Evolutionary conservation across 2,113 vertebrate species (phyloP).

Genomic region (Phalacrocorax carbo): DNA sequence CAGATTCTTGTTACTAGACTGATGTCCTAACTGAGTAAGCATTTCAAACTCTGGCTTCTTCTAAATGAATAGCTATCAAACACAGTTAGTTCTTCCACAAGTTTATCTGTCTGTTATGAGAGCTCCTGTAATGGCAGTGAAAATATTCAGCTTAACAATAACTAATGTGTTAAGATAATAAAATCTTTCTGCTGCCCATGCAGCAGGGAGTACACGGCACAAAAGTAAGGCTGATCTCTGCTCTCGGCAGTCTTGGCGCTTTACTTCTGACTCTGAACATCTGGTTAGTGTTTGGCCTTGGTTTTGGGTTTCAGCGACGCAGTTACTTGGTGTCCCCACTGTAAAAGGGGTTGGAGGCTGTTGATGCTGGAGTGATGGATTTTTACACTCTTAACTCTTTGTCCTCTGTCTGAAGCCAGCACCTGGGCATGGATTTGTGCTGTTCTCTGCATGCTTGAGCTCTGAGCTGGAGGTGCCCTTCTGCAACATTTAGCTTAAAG

Average conservation of each 20-base stretch:
- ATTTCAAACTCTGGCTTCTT: neutral
- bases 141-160: neutral
- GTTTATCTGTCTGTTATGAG: neutral
- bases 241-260: rapidly evolving
- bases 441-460: neutral
- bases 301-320: neutral
- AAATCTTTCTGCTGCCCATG: neutral
- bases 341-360: neutral
- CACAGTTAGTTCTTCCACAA: neutral
- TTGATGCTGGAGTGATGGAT: neutral
- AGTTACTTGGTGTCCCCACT: neutral
- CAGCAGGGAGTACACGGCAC: neutral
- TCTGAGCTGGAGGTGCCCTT: neutral
- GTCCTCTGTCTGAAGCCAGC: neutral
- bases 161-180: neutral
- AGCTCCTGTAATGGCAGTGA: neutral
- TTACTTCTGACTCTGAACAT: neutral
- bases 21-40: neutral
- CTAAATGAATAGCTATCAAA: neutral
- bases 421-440: neutral
- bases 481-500: neutral
- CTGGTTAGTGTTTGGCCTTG: neutral
- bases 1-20: too few relatives aligned
- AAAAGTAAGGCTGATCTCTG: neutral
- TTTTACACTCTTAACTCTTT: neutral